phyloP scores from a whole-genome alignment of 2,888 invertebrate species.

The Atrina japonica region DNA sequence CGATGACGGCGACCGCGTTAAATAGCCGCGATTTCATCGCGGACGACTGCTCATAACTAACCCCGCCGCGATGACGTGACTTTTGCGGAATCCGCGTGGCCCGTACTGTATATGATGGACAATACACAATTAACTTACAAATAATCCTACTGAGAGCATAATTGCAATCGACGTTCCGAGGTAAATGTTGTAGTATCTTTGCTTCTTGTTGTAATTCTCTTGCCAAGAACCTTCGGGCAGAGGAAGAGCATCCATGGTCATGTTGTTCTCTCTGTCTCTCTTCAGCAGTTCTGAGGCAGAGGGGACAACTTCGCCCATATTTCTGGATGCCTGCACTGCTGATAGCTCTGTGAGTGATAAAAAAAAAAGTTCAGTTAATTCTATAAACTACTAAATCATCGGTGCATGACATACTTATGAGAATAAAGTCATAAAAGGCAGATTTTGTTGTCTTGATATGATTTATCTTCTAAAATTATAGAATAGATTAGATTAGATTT shows the following conservation, averaged over 20 bases:
- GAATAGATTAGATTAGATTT: no score
- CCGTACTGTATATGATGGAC: no score
- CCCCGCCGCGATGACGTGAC: no score
- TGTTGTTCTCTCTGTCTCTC: slow-evolving; percentile 47
- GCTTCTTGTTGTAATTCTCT: slow-evolving; percentile 57
- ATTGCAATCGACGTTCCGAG: background rate
- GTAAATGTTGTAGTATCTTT: slow-evolving; percentile 59
- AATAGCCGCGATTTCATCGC: no score
- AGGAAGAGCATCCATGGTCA: slow-evolving; percentile 64
- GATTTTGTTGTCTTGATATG: no score
- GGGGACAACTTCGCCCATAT: slow-evolving; percentile 52
- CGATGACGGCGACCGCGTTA: no score
- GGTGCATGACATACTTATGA: background rate
- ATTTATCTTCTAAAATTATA: no score
- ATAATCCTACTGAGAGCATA: background rate
- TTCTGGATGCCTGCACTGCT: slow-evolving; percentile 43
- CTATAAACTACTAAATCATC: background rate
- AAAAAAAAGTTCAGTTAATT: background rate
- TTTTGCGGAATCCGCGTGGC: no score
- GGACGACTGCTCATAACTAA: no score
- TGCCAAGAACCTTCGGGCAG: slow-evolving; percentile 70
- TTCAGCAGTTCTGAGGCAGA: slow-evolving; percentile 46
- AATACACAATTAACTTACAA: background rate
- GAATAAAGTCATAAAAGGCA: background rate
- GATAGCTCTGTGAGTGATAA: no score